Base-by-base conservation (phyloP, 2,888 invertebrate species). In the Ephialtes manifestator region DNA sequence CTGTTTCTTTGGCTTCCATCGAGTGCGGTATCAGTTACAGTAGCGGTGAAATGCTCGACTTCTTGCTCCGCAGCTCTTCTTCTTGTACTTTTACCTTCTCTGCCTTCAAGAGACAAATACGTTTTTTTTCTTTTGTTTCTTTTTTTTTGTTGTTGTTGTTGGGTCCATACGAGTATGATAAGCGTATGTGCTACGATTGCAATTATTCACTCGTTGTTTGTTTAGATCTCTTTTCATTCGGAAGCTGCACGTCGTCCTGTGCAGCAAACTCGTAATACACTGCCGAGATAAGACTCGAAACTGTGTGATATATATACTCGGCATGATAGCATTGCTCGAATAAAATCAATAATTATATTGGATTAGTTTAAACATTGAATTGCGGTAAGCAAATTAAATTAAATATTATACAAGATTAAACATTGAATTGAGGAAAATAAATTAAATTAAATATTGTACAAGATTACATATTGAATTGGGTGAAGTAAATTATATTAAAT, bases 171-270 rank as follows among this genome's bases (percentile, higher is more conserved):
- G 43, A 51, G 51, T 68, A 20, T 20, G 84, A 81, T 84, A 84
- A 84, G 72, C 71, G 76, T 67, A 77, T 77, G 81, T 76, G 68
- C 72, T 63, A 53, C 58, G 67, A 51, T 77, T 35, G 81, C 81
- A 78, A 81, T 81, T 84, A 84, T 74, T 84, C 74, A 81, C 72
- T 72, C 81, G n/a, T 46, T 70, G 13, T 80, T 67, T 24, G n/a
- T 71, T 46, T 18, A 20, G 5, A 13, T 53, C 28, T 51, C 39
- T 24, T 20, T 81, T 48, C 20, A 28, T 60, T 74, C 43, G 24
- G n/a, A 18, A 48, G 13, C 39, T 8, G 18, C 63, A 35, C 20
- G 24, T 24, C 2, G 13, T 48, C 13, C n/a, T 53, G 39, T 11
- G 28, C 20, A 67, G n/a, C 48, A 11, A 18, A 8, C n/a, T 72